phyloP scores from a whole-genome alignment of 2,113 vertebrate genomes.

The Neomonachus schauinslandi region DNA sequence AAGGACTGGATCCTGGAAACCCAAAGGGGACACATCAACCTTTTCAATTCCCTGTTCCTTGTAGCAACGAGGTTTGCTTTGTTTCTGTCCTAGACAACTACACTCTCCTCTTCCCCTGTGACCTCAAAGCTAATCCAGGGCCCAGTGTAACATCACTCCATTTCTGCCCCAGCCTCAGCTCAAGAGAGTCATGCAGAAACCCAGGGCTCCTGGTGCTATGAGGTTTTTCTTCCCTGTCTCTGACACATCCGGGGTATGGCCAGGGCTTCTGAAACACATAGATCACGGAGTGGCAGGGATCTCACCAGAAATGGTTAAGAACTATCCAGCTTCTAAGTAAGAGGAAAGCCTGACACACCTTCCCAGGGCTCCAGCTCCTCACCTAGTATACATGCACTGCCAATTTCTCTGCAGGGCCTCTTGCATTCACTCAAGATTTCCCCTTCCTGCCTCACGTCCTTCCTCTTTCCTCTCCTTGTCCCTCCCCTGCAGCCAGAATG shows the following conservation, averaged over 20 bases:
- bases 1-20: neutral
- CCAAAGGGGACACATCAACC: neutral
- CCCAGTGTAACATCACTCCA: too few relatives aligned
- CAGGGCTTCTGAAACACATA: neutral
- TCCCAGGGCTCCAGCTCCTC: neutral
- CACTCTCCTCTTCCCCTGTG: neutral
- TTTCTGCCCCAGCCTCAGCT: neutral
- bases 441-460: neutral
- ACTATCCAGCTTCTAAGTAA: neutral
- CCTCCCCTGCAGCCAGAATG: neutral
- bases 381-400: neutral
- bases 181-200: neutral
- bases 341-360: neutral
- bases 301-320: neutral
- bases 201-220: neutral
- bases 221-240: neutral
- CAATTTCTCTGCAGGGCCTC: neutral
- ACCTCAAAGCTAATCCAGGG: neutral
- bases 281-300: neutral
- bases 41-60: neutral
- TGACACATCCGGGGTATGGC: rapidly evolving
- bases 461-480: too few relatives aligned
- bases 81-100: neutral
- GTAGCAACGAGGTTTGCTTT: neutral
- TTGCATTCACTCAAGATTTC: neutral